Base-by-base conservation (phyloP, 2,888 invertebrate species). In the Blastobasis lacticolella region DNA sequence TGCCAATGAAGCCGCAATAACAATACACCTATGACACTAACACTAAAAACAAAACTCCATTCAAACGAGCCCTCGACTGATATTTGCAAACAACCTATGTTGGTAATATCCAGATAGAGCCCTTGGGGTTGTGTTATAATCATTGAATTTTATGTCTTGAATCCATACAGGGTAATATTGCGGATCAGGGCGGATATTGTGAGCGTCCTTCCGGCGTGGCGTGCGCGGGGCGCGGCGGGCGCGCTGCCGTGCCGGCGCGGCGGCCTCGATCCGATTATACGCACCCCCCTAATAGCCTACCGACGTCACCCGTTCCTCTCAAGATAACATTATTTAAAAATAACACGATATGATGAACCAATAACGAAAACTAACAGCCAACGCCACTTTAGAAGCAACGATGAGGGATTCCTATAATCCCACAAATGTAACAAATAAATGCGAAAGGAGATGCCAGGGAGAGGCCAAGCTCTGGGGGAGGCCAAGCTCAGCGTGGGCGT, bases 151-250 rank as follows among this genome's bases (percentile, higher is more conserved):
- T 73, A 76, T 73, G 64, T 66, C 63, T 69, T 66, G 64, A 73
- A 78, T 70, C 71, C 69, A 75, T 69, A 68, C 63, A 64, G 60
- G 59, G 64, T 62, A 56, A 71, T 75, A 73, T 74, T 72, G 67
- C 68, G 72, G 70, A 70, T 73, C 71, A 63, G 61, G 58, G 66
- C 74, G 77, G 78, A 77, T 77, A 77, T 76, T 76, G 69, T 70
- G 61, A 67, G 63, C 66, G 63, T 64, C 64, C 64, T 66, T 66
- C 64, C 65, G 63, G 54, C 48, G 50, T 53, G 50, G 55, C 38
- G 48, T 48, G 54, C 54, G 44, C 54, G 44, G 48, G 53, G 60
- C 49, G 54, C 56, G 57, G 48, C 45, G 50, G 50, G 52, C 49
- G 46, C 8, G 41, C 36, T 38, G 23, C 23, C 51, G 42, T 37